Base-by-base conservation (phyloP, 2,797 vertebrate species). In the Crypturellus tataupa region DNA sequence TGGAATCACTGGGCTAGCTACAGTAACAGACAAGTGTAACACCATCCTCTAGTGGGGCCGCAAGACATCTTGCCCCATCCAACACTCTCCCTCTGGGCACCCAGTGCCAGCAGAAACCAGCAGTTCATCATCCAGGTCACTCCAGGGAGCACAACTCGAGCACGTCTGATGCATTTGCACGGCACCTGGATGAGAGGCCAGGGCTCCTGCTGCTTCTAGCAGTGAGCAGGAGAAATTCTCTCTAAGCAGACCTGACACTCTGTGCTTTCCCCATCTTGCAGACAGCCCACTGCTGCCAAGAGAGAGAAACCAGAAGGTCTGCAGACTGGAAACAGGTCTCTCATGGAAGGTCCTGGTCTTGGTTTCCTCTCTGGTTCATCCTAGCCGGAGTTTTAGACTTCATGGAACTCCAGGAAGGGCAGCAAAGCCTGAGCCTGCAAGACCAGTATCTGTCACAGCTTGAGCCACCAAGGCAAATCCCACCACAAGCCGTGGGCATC, bases 121-220 rank as follows among this genome's bases (percentile, higher is more conserved):
- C 12, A 86, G 80, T 49, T 91, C 51, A 47, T 90, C 71, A 63
- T 67, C 67, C 70, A 88, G 42, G 56, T 78, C 76, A 83, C 9
- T 78, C 77, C 82, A 46, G 23, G 0, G 16, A 56, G 46, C 47
- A 49, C 39, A 60, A 62, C 80, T 79, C 83, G 42, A 90, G 56
- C 53, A 56, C 6, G 17, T 6, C 17, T 4, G 53, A 29, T 47
- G 62, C 31, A 25, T 80, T 55, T 31, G 71, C 0, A 2, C 27
- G 42, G 42, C 35, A 87, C 63, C 63, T 42, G 51, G 68, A 87
- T 11, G 42, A 59, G 37, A 76, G 17, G 51, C 8, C 65, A 33
- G 55, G 78, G 53, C 27, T 88, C 51, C 63, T 87, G 31, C 69
- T 82, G 77, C 71, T 94, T 90, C 77, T 73, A 67, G 59, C 68